Conservation (phyloP, 2,797 vertebrate genomes). For the Tragopan temminckii region DNA sequence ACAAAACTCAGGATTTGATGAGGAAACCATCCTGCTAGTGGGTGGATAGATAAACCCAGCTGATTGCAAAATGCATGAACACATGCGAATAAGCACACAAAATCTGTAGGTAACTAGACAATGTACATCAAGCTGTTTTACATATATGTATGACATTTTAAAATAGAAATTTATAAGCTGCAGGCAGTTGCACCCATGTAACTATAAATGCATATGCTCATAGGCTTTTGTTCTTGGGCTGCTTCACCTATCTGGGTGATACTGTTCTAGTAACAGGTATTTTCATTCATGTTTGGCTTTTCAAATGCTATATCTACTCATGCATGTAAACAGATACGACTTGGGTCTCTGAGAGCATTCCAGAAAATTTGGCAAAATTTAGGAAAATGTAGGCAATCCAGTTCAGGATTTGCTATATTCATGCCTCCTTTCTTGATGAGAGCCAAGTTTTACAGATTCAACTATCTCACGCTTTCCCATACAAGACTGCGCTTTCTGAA, state of each 20-base stretch:
- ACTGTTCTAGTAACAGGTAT: background rate
- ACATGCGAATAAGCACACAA: background rate
- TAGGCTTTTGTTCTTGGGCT: background rate
- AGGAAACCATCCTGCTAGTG: background rate
- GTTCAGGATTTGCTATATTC: background rate
- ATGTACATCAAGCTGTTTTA: background rate
- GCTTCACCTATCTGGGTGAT: background rate
- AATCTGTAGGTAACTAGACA: background rate
- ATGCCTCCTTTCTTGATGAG: background rate
- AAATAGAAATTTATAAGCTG: background rate
- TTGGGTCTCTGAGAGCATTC: background rate
- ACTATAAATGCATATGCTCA: background rate
- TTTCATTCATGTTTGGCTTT: background rate
- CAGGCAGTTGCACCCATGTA: background rate
- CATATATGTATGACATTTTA: background rate
- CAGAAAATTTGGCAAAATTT: background rate
- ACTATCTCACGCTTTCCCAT: background rate
- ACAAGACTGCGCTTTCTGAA: background rate
- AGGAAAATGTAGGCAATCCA: background rate
- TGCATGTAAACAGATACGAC: background rate
- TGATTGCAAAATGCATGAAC: background rate
- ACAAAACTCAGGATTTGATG: background rate
- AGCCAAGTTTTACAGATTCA: background rate
- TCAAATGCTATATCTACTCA: background rate
- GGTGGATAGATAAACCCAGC: background rate